These are phyloP conservation scores for Drosophila fungiperda DNA, from an alignment of 2,888 invertebrate species.

Conservation along the genomic window DNA sequence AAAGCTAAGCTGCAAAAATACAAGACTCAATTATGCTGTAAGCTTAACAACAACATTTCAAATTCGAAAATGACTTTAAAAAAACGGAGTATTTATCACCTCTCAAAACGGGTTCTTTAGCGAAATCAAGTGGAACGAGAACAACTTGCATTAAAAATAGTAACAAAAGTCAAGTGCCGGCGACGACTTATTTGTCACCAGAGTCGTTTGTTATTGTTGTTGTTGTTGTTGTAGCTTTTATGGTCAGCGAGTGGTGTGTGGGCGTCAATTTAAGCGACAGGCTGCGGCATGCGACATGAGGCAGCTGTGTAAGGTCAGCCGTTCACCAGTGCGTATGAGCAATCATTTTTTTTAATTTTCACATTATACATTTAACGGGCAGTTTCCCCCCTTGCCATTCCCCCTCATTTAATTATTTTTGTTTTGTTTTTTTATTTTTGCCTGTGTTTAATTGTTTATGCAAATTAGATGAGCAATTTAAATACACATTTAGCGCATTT, in stretches of 20 bases:
- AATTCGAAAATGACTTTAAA: constrained; percentile 5
- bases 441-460: constrained; percentile 74
- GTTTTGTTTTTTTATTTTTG: constrained; percentile 28
- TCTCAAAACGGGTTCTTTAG: constrained; percentile 61
- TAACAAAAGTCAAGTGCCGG: constrained; percentile 56
- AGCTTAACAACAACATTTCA: constrained; percentile 6
- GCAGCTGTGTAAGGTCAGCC: constrained; percentile 63
- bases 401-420: constrained; percentile 26
- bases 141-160: constrained; percentile 34
- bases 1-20: not conserved
- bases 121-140: constrained; percentile 58
- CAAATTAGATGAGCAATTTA: constrained; percentile 73
- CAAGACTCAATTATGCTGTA: constrained; percentile 31
- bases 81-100: constrained; percentile 26
- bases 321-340: constrained; percentile 76
- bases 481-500: constrained; percentile 44
- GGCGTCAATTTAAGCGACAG: constrained; percentile 55
- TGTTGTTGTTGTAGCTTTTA: constrained; percentile 25
- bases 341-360: constrained; percentile 68
- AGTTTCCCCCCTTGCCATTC: not conserved
- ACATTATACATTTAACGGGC: constrained; percentile 61
- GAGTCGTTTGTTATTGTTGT: constrained; percentile 34
- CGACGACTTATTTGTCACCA: constrained; percentile 71
- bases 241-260: constrained; percentile 48
- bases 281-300: constrained; percentile 1